Evolutionary conservation across 2,888 invertebrate species (phyloP).

Genomic region (Diploptera punctata): DNA sequence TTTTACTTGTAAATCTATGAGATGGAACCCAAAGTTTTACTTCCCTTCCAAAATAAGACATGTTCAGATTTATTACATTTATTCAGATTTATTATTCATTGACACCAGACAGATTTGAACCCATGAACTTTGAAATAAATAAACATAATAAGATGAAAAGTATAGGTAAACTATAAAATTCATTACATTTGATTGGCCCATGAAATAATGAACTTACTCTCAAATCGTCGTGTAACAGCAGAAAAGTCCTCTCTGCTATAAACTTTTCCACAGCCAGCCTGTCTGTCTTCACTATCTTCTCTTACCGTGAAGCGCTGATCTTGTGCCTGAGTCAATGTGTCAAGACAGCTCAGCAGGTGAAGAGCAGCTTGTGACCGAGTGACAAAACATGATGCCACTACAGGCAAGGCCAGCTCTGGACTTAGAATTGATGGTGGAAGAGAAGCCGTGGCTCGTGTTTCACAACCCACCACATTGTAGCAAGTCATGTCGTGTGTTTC

Average conservation of each 20-base stretch:
- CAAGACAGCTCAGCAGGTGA: conserved; percentile 87
- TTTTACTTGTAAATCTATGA: too few relatives aligned
- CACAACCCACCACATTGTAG: conserved; percentile 84
- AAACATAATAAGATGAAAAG: too few relatives aligned
- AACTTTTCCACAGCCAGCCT: conserved; percentile 62
- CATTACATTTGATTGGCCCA: too few relatives aligned
- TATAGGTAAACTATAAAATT: too few relatives aligned
- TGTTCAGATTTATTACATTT: too few relatives aligned
- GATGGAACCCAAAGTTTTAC: too few relatives aligned
- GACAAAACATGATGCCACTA: conserved; percentile 69
- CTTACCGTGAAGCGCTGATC: conserved; percentile 64
- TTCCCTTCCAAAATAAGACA: too few relatives aligned
- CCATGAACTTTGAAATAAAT: too few relatives aligned
- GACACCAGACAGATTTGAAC: too few relatives aligned
- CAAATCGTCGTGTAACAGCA: conserved; percentile 88
- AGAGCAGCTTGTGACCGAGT: conserved; percentile 90
- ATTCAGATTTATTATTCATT: too few relatives aligned
- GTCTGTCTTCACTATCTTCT: conserved; percentile 61
- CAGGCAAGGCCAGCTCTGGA: conserved; percentile 83
- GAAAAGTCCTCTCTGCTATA: conserved; percentile 82
- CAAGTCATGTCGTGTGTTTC: conserved; percentile 71
- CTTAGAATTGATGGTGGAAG: conserved; percentile 58
- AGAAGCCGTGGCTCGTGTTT: conserved; percentile 56
- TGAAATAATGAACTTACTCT: conserved; percentile 75
- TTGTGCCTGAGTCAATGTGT: conserved; percentile 84